These are phyloP conservation scores for Hetaerina titia DNA, from an alignment of 2,888 invertebrate species.

Conservation along the genomic window DNA sequence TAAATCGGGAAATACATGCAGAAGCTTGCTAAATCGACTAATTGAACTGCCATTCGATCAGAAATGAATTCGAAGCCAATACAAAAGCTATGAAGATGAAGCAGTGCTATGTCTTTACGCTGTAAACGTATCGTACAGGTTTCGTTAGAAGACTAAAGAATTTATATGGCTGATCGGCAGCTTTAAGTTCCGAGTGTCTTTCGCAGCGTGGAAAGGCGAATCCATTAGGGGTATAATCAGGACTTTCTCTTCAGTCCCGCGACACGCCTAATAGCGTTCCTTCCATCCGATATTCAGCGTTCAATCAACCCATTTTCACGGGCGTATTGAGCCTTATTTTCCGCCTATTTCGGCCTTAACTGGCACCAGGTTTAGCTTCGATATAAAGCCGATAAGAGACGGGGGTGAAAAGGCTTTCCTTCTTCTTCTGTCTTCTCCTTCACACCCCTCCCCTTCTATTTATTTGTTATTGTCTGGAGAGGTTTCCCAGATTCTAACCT, in stretches of 20 bases:
- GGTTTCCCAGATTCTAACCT: slow-evolving; percentile 22
- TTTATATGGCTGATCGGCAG: not conserved
- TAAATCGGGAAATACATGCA: no score
- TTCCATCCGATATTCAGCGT: not conserved
- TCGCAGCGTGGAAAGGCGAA: not conserved
- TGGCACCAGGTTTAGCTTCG: not conserved
- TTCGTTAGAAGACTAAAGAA: not conserved
- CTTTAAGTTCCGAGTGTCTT: not conserved
- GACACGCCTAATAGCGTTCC: not conserved
- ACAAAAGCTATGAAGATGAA: no score
- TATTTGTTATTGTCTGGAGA: slow-evolving; percentile 21
- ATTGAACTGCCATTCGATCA: no score
- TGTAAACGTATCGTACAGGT: not conserved
- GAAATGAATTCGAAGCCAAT: no score
- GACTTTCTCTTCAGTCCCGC: not conserved
- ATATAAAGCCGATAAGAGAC: not conserved
- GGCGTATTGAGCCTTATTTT: not conserved
- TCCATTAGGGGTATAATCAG: not conserved
- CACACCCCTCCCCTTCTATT: not conserved
- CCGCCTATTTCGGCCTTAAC: not conserved
- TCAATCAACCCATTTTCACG: slow-evolving; percentile 21
- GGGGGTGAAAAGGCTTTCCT: not conserved
- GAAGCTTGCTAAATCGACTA: no score
- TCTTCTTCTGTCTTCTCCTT: not conserved
- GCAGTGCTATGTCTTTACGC: no score